Percentiles rank a stretch among this genome's conserved stretches.
Evolutionary conservation across 2,797 vertebrate genomes (phyloP).

Genomic region (Spatula clypeata): DNA sequence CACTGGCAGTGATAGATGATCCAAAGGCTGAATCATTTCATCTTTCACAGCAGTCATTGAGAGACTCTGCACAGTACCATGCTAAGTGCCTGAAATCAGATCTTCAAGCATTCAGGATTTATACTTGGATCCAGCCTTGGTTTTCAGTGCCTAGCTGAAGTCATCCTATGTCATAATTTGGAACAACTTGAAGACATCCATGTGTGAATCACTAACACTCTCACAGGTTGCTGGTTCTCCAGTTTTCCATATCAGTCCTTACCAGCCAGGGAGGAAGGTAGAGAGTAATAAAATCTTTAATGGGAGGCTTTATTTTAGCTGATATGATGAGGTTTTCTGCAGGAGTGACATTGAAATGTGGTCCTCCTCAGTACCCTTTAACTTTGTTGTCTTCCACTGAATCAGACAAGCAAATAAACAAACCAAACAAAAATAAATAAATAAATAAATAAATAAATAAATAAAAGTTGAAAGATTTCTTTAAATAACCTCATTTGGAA

Average conservation of each 20-base stretch:
- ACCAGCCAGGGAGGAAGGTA: neutral
- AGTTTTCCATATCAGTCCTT: neutral
- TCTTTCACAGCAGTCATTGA: neutral
- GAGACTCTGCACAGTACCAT: neutral
- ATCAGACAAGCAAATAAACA: neutral
- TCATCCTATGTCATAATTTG: neutral
- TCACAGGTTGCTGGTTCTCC: neutral
- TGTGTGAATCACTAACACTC: accelerated
- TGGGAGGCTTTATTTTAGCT: neutral
- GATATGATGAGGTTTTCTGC: neutral
- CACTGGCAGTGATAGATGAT: neutral
- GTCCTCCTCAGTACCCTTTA: neutral
- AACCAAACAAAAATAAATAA: neutral
- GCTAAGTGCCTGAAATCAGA: neutral
- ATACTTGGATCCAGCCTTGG: neutral
- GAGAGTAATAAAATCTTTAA: neutral
- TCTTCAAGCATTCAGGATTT: neutral
- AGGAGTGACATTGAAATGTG: neutral
- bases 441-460: neutral
- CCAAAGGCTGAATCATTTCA: neutral
- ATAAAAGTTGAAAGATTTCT: neutral
- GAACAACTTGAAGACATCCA: neutral
- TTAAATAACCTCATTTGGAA: neutral
- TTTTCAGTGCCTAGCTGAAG: neutral
- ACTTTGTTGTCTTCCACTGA: neutral